Percentiles rank a stretch among this genome's conserved stretches.
Conservation (phyloP, 2,797 vertebrate species). For the Helicolenus hilgendorfi region DNA sequence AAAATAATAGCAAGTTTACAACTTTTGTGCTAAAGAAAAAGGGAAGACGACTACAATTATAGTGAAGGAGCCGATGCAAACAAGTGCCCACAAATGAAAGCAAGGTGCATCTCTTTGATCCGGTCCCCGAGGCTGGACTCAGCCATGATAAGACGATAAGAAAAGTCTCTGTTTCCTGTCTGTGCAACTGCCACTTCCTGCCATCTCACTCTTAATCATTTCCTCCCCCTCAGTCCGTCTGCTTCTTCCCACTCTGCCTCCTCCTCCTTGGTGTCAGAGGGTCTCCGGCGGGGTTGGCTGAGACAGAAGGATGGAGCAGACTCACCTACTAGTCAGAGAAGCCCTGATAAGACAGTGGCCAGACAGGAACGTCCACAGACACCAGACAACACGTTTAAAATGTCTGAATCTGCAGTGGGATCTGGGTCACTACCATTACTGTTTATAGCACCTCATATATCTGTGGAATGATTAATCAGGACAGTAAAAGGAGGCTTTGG, state of each 20-base stretch:
- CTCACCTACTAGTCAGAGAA: conserved; percentile 48
- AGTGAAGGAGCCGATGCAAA: not conserved
- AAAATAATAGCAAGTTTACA: not conserved
- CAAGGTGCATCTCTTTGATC: conserved; percentile 80
- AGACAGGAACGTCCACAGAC: conserved; percentile 65
- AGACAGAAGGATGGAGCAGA: conserved; percentile 52
- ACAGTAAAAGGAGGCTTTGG: not conserved
- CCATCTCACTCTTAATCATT: conserved; percentile 72
- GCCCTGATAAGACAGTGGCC: conserved; percentile 69
- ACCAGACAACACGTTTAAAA: conserved; percentile 12
- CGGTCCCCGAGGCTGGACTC: conserved; percentile 21
- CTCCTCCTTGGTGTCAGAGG: conserved; percentile 51
- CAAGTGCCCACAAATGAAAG: conserved; percentile 53
- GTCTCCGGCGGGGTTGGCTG: conserved; percentile 48
- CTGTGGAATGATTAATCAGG: conserved; percentile 14
- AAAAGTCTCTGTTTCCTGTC: conserved; percentile 77
- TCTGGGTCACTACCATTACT: conserved; percentile 12
- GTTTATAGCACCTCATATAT: conserved; percentile 30
- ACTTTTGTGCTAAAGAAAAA: not conserved
- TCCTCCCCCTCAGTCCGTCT: conserved; percentile 60
- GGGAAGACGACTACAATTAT: not conserved
- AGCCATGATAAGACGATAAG: conserved; percentile 76
- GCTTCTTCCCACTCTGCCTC: conserved; percentile 13
- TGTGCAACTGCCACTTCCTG: conserved; percentile 69
- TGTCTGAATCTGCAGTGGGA: conserved; percentile 16